These are phyloP conservation scores for Polydrusus cervinus DNA, from an alignment of 2,888 invertebrate species.

Conservation along the genomic window DNA sequence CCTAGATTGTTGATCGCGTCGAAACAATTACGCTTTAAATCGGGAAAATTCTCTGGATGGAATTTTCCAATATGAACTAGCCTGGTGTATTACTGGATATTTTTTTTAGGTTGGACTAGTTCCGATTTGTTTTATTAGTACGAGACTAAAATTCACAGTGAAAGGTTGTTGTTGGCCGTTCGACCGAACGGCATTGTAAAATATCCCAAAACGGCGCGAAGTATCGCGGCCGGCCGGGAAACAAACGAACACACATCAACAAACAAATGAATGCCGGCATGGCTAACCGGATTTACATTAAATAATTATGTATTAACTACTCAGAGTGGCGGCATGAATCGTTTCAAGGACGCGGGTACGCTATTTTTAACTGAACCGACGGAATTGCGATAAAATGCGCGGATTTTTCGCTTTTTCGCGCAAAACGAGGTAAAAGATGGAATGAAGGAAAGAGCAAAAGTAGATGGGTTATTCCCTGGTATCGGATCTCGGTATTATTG, in stretches of 20 bases:
- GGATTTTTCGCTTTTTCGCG: slow-evolving; percentile 32
- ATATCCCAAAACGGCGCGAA: not conserved
- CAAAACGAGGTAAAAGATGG: slow-evolving; percentile 16
- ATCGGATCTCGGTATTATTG: no score
- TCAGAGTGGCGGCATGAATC: slow-evolving; percentile 44
- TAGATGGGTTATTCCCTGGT: not conserved
- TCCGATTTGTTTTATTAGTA: not conserved
- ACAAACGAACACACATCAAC: slow-evolving; percentile 43
- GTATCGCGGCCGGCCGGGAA: slow-evolving; percentile 22
- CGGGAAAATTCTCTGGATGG: not conserved
- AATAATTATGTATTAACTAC: slow-evolving; percentile 53
- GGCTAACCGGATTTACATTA: slow-evolving; percentile 51
- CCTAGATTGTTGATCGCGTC: not conserved
- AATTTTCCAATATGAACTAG: not conserved
- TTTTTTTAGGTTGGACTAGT: not conserved
- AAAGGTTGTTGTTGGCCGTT: no score
- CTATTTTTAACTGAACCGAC: slow-evolving; percentile 42
- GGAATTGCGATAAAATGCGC: slow-evolving; percentile 33
- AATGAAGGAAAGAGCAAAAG: slow-evolving; percentile 23
- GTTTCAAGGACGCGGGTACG: slow-evolving; percentile 44
- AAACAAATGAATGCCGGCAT: slow-evolving; percentile 47
- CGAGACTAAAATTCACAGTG: not conserved
- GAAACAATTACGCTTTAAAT: slow-evolving; percentile 1
- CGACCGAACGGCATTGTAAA: not conserved
- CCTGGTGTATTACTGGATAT: not conserved